Base-by-base conservation (phyloP, 2,888 invertebrate genomes). In the Dusona sp. region DNA sequence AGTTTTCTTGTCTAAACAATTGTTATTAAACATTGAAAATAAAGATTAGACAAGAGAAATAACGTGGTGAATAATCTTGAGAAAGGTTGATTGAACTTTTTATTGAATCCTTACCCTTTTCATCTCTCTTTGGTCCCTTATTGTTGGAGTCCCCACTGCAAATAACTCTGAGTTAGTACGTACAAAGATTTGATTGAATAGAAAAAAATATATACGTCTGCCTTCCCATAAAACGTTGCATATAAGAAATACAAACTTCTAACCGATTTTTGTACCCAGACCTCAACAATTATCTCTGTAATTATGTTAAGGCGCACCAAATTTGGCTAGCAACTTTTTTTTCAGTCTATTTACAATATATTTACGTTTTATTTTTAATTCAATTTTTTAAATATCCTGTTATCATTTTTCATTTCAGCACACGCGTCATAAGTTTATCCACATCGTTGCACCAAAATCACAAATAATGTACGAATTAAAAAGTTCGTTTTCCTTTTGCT, bases 281-380 rank as follows among this genome's bases (percentile, higher is more conserved):
- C 93, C 93, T 92, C 90, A 92, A 92, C 91, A 92, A 91, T 92
- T 73, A 93, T 89, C 94, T 93, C 94, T 92, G 93, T 90, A 93
- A 93, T 90, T 93, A 94, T 93, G 94, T 94, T 92, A 93, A 93
- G 82, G 93, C 88, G 83, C 89, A 90, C 89, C 80, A 93, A 94
- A 94, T 92, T 93, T 93, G 93, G 93, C 94, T 94, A 94, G 93
- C 94, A 94, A 93, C 91, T 70, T 29, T 48, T 48, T 91, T 89
- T 87, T 80, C 70, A 36, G 61, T 88, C 74, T 83, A 64, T 65
- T 51, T 65, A 72, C 29, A 48, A 42, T 19, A 22, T 57, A 45
- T 67, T 78, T 57, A 16, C 54, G 6, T 79, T 54, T 67, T 78
- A 0, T 42, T 38, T 38, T 57, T 25, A 48, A 42, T 29, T 29